A percentile compares a stretch with the other conserved stretches of the same genome.
phyloP scores from a whole-genome alignment of 2,113 vertebrate genomes.

The Labrus mixtus region DNA sequence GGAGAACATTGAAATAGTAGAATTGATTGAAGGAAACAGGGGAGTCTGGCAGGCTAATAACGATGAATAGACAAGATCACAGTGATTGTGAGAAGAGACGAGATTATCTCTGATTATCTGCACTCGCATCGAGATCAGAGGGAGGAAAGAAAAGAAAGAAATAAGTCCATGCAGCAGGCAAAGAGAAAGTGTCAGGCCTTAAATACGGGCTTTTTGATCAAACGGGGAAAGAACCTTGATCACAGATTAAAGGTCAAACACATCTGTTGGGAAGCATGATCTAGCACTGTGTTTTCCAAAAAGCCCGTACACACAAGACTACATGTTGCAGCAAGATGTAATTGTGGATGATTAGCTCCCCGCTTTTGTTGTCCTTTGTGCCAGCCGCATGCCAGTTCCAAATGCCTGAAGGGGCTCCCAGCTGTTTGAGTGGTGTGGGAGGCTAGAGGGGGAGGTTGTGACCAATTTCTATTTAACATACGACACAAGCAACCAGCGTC shows the following conservation, averaged over 20 bases:
- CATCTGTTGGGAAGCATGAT: not conserved
- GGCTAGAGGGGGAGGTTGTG: not conserved
- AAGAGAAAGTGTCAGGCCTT: not conserved
- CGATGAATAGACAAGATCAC: conserved; percentile 59
- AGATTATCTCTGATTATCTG: conserved; percentile 68
- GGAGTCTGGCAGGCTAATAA: conserved; percentile 49
- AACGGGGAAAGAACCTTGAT: conserved; percentile 12
- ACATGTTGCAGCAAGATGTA: not conserved
- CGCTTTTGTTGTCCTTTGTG: conserved; percentile 21
- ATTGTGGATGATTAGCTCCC: conserved; percentile 41
- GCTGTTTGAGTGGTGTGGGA: conserved; percentile 8
- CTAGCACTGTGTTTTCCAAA: not conserved
- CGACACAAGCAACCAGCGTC: not conserved
- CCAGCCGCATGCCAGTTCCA: conserved; percentile 3
- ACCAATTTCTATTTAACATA: not conserved
- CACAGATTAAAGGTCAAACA: conserved; percentile 35
- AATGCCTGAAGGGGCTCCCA: conserved; percentile 31
- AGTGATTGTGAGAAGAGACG: conserved; percentile 59
- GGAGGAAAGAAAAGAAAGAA: conserved; percentile 18
- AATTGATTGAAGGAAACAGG: conserved; percentile 51
- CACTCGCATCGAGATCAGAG: conserved; percentile 48
- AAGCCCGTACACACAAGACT: not conserved
- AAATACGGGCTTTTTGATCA: conserved; percentile 17
- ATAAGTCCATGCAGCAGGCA: not conserved
- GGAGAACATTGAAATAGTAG: conserved; percentile 44